Evolutionary conservation across 30 jellyfish, hydroid and myxozoan genomes (phyloP).

Genomic region (Phacellophora camtschatica): DNA sequence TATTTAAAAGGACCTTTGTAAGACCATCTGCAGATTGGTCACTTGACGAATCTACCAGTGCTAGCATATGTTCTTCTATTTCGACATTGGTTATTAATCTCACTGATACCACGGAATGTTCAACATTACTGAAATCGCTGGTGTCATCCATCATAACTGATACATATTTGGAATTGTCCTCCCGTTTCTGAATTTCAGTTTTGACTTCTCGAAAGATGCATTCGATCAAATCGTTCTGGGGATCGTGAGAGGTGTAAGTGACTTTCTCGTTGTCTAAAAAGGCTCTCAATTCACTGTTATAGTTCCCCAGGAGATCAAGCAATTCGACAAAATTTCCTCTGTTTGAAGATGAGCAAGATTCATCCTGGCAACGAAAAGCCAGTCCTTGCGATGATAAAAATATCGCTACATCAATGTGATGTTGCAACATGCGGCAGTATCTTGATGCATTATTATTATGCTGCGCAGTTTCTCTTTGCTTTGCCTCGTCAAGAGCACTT

Average conservation of each 20-base stretch:
- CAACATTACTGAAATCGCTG: conserved; percentile 16
- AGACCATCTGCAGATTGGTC: conserved; percentile 40
- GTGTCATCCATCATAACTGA: conserved; percentile 48
- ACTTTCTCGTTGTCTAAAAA: not conserved
- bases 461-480: too few relatives aligned
- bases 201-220: conserved; percentile 20
- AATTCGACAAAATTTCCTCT: conserved; percentile 28
- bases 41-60: not conserved
- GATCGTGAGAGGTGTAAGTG: conserved; percentile 26
- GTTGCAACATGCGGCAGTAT: too few relatives aligned
- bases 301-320: conserved; percentile 2
- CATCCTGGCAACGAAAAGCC: too few relatives aligned
- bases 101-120: conserved; percentile 37
- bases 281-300: not conserved
- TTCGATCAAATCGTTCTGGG: conserved; percentile 27
- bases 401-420: not conserved
- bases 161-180: not conserved
- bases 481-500: conserved; percentile 42
- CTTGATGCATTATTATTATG: conserved; percentile 7
- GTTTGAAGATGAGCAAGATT: conserved; percentile 4
- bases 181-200: conserved; percentile 27
- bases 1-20: too few relatives aligned
- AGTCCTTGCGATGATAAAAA: too few relatives aligned
- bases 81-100: conserved; percentile 1
- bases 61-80: conserved; percentile 4